These are phyloP conservation scores for Drosophila macrospina DNA, from an alignment of 2,888 invertebrate species.

Conservation along the genomic window DNA sequence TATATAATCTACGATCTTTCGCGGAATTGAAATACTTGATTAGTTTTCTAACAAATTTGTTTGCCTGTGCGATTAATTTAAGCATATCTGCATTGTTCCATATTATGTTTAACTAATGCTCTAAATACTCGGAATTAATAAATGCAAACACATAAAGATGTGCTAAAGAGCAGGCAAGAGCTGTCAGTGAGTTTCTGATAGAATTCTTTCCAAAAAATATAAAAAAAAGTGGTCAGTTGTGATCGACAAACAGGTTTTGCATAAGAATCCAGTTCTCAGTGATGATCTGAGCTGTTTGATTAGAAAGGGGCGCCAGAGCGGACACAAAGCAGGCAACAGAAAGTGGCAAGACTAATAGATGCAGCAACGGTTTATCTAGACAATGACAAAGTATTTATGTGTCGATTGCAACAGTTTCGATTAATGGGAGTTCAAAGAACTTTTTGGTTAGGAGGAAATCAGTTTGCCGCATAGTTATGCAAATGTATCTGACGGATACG, in stretches of 20 bases:
- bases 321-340: neutral
- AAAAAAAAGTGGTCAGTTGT: conserved; percentile 13
- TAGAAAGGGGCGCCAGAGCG: conserved; percentile 16
- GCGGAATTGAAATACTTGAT: neutral
- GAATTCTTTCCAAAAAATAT: neutral
- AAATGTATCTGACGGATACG: conserved; percentile 77
- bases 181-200: neutral
- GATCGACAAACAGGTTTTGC: conserved; percentile 48
- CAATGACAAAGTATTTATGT: conserved; percentile 13
- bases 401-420: conserved; percentile 39
- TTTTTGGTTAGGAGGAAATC: conserved; percentile 28
- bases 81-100: conserved; percentile 18
- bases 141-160: conserved; percentile 33
- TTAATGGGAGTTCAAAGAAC: conserved; percentile 71
- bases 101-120: conserved; percentile 4
- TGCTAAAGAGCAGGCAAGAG: conserved; percentile 18
- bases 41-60: neutral
- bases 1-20: too few species aligned
- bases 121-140: conserved; percentile 31
- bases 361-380: conserved; percentile 32
- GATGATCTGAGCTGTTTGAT: conserved; percentile 17
- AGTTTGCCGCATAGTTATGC: conserved; percentile 51
- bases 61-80: neutral
- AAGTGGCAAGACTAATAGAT: conserved; percentile 35
- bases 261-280: conserved; percentile 27